Base-by-base conservation (phyloP, 2,113 vertebrate genomes). In the Procavia capensis region DNA sequence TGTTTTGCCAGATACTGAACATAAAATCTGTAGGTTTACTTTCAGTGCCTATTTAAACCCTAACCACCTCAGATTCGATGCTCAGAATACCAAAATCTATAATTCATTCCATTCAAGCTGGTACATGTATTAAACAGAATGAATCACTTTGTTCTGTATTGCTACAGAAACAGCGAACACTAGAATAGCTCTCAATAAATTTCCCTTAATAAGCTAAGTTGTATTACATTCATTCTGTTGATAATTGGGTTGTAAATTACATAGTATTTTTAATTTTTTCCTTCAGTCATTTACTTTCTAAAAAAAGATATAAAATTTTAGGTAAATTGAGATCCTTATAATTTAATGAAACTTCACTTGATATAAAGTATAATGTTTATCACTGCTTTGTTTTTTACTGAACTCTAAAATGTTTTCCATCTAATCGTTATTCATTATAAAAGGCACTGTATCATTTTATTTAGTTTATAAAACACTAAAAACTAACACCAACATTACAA, bases 401-500 rank as follows among this genome's bases (percentile, higher is more conserved):
- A 9, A 1, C 20, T 22, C 13, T 19, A 72, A 1, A 90, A 80
- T 76, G 57, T 25, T 90, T 88, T 70, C 36, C 79, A 36, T 81
- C 6, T 68, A 50, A 29, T 39, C 25, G 5, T 80, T 47, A 50
- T 78, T 61, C 45, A 9, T 79, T 61, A 10, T 79, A 9, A 85
- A 81, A 5, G n/a, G 5, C 1, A 78, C 0, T 19, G 36, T 19
- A 68, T 1, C 8, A 16, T n/a, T 93, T 92, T 85, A 66, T 63
- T 91, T n/a, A 70, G 24, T 78, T 41, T 90, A 80, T 22, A 61
- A 86, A 94, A 36, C 22, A 88, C n/a, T 70, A 39, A 25, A 92
- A 82, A 83, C 47, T 39, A 76, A 81, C 4, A 3, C 7, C 5
- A 82, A 36, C 0, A 2, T 0, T n/a, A 83, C 70, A 75, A 5